These are phyloP conservation scores for Sesia bembeciformis DNA, from an alignment of 2,888 invertebrate genomes.

Conservation along the genomic window DNA sequence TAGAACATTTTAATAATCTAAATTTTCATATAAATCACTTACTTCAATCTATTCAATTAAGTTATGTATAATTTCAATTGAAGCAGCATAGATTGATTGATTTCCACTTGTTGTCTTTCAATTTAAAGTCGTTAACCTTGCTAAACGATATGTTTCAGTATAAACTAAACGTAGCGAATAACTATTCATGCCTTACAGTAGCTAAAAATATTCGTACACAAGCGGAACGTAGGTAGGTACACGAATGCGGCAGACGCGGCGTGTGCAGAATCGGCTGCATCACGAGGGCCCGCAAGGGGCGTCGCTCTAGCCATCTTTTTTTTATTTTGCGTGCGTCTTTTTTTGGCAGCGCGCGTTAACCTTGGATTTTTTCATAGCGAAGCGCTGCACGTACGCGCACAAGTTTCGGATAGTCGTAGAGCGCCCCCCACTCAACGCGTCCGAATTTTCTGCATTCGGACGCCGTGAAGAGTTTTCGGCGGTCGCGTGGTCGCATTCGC, in stretches of 20 bases:
- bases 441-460: constrained; percentile 72
- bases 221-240: constrained; percentile 18
- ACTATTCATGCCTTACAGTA: background rate
- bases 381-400: constrained; percentile 71
- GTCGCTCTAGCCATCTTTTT: constrained; percentile 66
- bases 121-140: background rate
- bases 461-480: constrained; percentile 69
- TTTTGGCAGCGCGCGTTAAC: constrained; percentile 73
- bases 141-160: background rate
- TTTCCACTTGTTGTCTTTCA: background rate
- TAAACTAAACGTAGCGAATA: background rate
- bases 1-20: too few relatives aligned
- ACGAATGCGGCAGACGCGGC: constrained; percentile 28
- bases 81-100: too few relatives aligned
- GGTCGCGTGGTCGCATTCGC: constrained; percentile 71
- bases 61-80: too few relatives aligned
- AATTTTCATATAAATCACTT: too few relatives aligned
- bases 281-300: constrained; percentile 55
- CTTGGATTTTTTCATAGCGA: constrained; percentile 72
- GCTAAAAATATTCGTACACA: constrained; percentile 1
- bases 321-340: constrained; percentile 73
- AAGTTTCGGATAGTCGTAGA: constrained; percentile 71
- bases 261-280: constrained; percentile 57
- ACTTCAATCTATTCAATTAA: too few relatives aligned
- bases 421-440: constrained; percentile 70